phyloP scores from a whole-genome alignment of 2,888 invertebrate species.

The Dastarcus helophoroides region DNA sequence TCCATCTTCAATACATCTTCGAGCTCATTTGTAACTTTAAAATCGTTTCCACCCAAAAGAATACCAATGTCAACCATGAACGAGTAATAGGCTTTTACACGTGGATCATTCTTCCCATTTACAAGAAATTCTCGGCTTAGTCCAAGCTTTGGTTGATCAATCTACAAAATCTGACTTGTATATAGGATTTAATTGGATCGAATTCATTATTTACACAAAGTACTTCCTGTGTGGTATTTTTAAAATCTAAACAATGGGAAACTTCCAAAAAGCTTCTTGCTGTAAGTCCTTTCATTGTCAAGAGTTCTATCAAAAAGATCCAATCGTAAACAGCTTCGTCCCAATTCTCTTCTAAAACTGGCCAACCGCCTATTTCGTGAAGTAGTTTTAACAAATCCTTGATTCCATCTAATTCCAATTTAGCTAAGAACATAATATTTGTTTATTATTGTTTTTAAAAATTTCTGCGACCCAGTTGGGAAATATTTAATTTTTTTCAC shows the following conservation, averaged over 20 bases:
- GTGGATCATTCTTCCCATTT: conserved; percentile 69
- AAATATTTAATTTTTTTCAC: too few species aligned
- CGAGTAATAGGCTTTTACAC: conserved; percentile 74
- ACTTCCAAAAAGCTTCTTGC: conserved; percentile 85
- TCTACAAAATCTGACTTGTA: too few species aligned
- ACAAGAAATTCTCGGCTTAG: conserved; percentile 75
- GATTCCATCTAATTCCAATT: too few species aligned
- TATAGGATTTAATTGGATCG: too few species aligned
- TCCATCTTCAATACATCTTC: conserved; percentile 76
- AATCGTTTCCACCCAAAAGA: conserved; percentile 70
- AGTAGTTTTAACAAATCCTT: too few species aligned
- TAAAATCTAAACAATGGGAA: conserved; percentile 78
- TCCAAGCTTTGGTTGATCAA: conserved; percentile 80
- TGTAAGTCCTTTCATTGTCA: conserved; percentile 69
- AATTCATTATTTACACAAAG: conserved; percentile 66
- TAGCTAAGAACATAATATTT: too few species aligned
- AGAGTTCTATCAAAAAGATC: conserved; percentile 72
- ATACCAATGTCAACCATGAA: conserved; percentile 83
- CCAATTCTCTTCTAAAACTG: conserved; percentile 68
- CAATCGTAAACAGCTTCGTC: conserved; percentile 60
- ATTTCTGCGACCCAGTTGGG: too few species aligned
- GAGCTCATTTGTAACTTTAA: conserved; percentile 57
- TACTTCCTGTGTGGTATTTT: conserved; percentile 72
- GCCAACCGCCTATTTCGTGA: conserved; percentile 89
- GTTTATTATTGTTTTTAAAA: too few species aligned